Conservation (phyloP, 2,888 invertebrate genomes). For the Caenorhabditis sinica region DNA sequence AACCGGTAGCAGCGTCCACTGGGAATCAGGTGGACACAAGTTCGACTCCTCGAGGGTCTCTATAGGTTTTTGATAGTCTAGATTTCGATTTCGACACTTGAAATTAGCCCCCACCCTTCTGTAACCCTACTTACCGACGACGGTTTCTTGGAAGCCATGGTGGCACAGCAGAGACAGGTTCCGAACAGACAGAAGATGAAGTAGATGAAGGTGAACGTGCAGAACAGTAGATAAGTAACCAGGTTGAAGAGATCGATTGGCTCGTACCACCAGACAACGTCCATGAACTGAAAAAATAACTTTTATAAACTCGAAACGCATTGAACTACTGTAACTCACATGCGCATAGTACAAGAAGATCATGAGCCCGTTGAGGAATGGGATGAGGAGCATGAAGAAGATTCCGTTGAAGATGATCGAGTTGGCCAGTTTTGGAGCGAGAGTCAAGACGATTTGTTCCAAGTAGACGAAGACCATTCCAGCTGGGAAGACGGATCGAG, state of each 20-base stretch:
- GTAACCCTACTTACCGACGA: slow-evolving; percentile 45
- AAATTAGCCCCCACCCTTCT: too few species aligned
- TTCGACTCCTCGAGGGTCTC: neutral
- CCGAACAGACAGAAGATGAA: slow-evolving; percentile 73
- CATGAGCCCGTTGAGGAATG: slow-evolving; percentile 67
- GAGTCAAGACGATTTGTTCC: slow-evolving; percentile 68
- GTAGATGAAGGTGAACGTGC: slow-evolving; percentile 68
- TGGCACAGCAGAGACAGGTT: slow-evolving; percentile 70
- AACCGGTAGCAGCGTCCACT: too few species aligned
- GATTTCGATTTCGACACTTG: neutral
- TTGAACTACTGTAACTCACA: slow-evolving; percentile 28
- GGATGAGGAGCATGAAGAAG: slow-evolving; percentile 68
- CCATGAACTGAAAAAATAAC: slow-evolving; percentile 64
- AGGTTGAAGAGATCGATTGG: slow-evolving; percentile 73
- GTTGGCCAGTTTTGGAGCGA: slow-evolving; percentile 66
- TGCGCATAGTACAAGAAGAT: slow-evolving; percentile 69
- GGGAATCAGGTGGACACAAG: too few species aligned
- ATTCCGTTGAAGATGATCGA: slow-evolving; percentile 69
- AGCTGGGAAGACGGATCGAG: slow-evolving; percentile 72
- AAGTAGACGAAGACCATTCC: slow-evolving; percentile 74
- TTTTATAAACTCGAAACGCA: neutral
- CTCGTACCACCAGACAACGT: slow-evolving; percentile 71
- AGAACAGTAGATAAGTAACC: slow-evolving; percentile 67
- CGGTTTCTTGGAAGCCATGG: slow-evolving; percentile 52
- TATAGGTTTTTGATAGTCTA: neutral